Conservation (phyloP, 2,888 invertebrate genomes). For the Drosophila mimetica region DNA sequence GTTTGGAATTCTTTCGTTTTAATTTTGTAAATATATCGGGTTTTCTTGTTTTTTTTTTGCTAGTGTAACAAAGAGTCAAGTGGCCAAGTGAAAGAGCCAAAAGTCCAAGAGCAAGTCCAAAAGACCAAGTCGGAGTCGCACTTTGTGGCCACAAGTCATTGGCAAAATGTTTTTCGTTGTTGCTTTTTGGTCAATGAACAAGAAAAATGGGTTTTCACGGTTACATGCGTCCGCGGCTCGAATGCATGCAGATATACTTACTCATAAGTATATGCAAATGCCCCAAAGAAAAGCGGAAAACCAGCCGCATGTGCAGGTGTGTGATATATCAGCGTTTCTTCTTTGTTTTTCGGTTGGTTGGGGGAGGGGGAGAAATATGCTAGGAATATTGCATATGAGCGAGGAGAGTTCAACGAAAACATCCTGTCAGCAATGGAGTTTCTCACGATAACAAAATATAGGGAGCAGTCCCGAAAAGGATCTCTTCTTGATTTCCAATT, state of each 20-base stretch:
- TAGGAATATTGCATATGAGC: constrained; percentile 25
- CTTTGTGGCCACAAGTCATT: constrained; percentile 50
- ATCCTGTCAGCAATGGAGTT: constrained; percentile 29
- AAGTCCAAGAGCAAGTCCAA: constrained; percentile 28
- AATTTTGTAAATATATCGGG: too few species aligned
- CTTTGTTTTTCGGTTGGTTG: not conserved
- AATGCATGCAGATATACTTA: constrained; percentile 31
- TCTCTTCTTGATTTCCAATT: constrained; percentile 17
- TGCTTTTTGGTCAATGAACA: constrained; percentile 77
- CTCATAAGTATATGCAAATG: constrained; percentile 31
- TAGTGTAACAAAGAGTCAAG: constrained; percentile 8
- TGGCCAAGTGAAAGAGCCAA: constrained; percentile 62
- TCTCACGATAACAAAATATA: constrained; percentile 32
- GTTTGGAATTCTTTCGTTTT: not conserved
- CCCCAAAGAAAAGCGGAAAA: constrained; percentile 14
- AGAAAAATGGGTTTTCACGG: constrained; percentile 79
- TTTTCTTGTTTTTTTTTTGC: too few species aligned
- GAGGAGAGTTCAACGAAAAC: constrained; percentile 9
- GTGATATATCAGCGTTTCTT: constrained; percentile 21
- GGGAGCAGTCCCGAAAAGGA: constrained; percentile 26
- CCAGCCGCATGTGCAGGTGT: constrained; percentile 27
- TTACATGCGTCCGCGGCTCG: constrained; percentile 70
- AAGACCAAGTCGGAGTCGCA: constrained; percentile 30
- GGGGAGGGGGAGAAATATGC: not conserved
- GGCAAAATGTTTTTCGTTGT: constrained; percentile 35